Evolutionary conservation across 2,797 vertebrate genomes (phyloP).

Genomic region (Eulemur mongoz): DNA sequence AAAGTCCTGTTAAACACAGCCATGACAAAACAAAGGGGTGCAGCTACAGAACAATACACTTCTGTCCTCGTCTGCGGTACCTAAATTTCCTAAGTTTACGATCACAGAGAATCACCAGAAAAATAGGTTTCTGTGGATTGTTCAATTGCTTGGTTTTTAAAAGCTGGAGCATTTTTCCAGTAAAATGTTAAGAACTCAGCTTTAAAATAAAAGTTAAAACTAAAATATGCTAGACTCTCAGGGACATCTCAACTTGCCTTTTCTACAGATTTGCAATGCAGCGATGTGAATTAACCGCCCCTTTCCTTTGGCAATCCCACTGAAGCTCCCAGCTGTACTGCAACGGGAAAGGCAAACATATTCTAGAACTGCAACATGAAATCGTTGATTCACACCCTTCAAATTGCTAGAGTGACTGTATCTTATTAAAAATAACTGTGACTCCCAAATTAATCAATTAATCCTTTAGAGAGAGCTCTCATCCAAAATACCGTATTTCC

Average conservation of each 20-base stretch:
- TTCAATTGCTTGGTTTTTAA: background rate
- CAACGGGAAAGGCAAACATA: background rate
- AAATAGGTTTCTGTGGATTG: background rate
- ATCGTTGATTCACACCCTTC: background rate
- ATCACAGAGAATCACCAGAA: background rate
- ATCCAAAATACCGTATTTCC: slow-evolving; percentile 41
- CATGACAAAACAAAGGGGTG: background rate
- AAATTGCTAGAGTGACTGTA: background rate
- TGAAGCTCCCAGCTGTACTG: background rate
- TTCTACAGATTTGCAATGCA: background rate
- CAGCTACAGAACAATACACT: background rate
- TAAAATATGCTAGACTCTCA: background rate
- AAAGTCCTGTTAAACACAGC: background rate
- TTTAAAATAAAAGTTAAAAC: slow-evolving; percentile 21
- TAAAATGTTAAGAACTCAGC: background rate
- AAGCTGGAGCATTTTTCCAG: background rate
- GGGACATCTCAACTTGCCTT: background rate
- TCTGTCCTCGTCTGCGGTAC: background rate
- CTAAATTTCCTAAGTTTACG: background rate
- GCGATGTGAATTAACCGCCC: background rate
- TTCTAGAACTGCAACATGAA: background rate
- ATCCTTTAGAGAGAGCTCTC: slow-evolving; percentile 56
- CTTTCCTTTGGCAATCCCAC: background rate
- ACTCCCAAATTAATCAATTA: slow-evolving; percentile 65
- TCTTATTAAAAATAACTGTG: slow-evolving; percentile 35